phyloP scores from a whole-genome alignment of 2,797 vertebrate genomes.

The Melanotaenia boesemani region DNA sequence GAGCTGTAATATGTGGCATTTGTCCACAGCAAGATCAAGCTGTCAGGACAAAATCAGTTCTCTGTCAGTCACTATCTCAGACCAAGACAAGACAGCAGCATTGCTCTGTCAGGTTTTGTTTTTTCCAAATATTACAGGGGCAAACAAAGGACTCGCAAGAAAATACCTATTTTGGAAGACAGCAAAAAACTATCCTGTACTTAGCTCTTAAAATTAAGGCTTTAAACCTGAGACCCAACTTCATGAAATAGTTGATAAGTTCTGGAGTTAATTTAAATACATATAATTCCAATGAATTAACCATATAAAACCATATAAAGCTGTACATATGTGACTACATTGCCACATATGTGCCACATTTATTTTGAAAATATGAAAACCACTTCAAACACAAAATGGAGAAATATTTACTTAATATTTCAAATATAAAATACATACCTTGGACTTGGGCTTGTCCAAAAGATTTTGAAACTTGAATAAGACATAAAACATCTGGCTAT shows the following conservation, averaged over 20 bases:
- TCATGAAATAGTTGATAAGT: not conserved
- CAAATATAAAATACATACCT: not conserved
- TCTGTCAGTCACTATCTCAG: slow-evolving; percentile 50
- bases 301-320: not conserved
- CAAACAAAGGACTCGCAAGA: not conserved
- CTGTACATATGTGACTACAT: not conserved
- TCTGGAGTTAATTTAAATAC: slow-evolving; percentile 10
- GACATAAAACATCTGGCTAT: not conserved
- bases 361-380: not conserved
- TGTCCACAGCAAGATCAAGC: slow-evolving; percentile 61
- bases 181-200: not conserved
- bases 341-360: not conserved
- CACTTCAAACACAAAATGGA: not conserved
- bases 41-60: slow-evolving; percentile 64
- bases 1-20: slow-evolving; percentile 68
- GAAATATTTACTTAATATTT: slow-evolving; percentile 1
- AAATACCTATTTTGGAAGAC: slow-evolving; percentile 3
- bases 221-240: not conserved
- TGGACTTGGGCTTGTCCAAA: not conserved
- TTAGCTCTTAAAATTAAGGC: slow-evolving; percentile 8
- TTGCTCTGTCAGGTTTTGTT: slow-evolving; percentile 17
- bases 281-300: not conserved
- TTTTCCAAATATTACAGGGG: not conserved
- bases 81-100: slow-evolving; percentile 37
- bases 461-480: not conserved